A percentile compares a stretch with the other conserved stretches of the same genome.
Evolutionary conservation across 2,797 vertebrate species (phyloP).

Genomic region (Lemur catta): DNA sequence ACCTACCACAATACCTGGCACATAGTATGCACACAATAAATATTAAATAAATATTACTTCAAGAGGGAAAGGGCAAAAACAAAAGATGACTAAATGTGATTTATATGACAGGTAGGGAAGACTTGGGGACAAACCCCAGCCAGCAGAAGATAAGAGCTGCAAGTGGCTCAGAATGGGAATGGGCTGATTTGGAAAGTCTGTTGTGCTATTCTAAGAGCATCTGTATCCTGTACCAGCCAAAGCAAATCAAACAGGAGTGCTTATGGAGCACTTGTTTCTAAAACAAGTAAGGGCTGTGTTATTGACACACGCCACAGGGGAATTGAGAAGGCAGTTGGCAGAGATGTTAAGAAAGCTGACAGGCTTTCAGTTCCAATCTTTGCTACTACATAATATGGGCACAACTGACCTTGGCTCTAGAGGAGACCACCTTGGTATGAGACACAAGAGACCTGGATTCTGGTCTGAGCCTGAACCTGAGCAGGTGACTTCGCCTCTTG

Average conservation of each 20-base stretch:
- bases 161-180: slow-evolving; percentile 26
- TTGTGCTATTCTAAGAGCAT: slow-evolving; percentile 63
- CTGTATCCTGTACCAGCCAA: slow-evolving; percentile 61
- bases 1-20: slow-evolving; percentile 20
- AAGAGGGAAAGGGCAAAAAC: slow-evolving; percentile 17
- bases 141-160: slow-evolving; percentile 14
- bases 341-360: slow-evolving; percentile 58
- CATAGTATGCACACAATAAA: slow-evolving; percentile 2
- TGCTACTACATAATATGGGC: not conserved
- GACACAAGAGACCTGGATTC: slow-evolving; percentile 2
- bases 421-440: not conserved
- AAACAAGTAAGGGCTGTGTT: slow-evolving; percentile 65
- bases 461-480: not conserved
- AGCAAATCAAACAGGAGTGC: slow-evolving; percentile 66
- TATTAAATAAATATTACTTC: not conserved
- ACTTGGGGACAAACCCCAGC: slow-evolving; percentile 32
- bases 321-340: slow-evolving; percentile 45
- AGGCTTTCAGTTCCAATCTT: slow-evolving; percentile 53
- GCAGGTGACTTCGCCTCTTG: not conserved
- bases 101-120: not conserved
- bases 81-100: slow-evolving; percentile 19
- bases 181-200: slow-evolving; percentile 53
- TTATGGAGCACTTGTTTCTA: slow-evolving; percentile 56
- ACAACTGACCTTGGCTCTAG: slow-evolving; percentile 45
- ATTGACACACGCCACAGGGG: slow-evolving; percentile 58